Conservation (phyloP, 2,888 invertebrate genomes). For the Cataglyphis rosenhaueri region DNA sequence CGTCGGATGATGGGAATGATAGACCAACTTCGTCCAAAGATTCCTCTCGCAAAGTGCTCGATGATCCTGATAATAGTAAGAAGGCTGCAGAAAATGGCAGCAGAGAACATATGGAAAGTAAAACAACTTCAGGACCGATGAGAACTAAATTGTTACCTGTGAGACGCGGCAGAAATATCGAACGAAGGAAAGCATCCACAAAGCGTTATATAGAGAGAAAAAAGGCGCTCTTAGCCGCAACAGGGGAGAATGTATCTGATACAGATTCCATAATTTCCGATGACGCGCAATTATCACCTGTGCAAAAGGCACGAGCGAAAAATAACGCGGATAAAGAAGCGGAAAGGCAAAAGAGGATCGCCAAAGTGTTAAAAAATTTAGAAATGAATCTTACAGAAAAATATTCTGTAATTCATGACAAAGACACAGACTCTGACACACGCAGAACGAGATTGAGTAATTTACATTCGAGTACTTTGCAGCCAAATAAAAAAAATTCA, state of each 20-base stretch:
- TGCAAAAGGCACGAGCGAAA: slow-evolving; percentile 82
- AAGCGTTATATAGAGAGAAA: slow-evolving; percentile 84
- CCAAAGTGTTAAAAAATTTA: slow-evolving; percentile 76
- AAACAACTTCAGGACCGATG: slow-evolving; percentile 35
- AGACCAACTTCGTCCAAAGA: slow-evolving; percentile 60
- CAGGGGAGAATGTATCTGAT: slow-evolving; percentile 80
- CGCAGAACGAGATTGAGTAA: slow-evolving; percentile 68
- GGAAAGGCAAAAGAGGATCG: slow-evolving; percentile 74
- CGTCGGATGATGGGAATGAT: slow-evolving; percentile 61
- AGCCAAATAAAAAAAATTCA: slow-evolving; percentile 30
- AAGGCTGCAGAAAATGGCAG: slow-evolving; percentile 33
- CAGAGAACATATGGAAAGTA: slow-evolving; percentile 28
- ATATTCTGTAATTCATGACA: slow-evolving; percentile 59
- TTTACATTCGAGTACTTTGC: slow-evolving; percentile 30
- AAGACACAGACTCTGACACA: slow-evolving; percentile 63
- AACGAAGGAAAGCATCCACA: slow-evolving; percentile 80
- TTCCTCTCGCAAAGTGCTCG: slow-evolving; percentile 18
- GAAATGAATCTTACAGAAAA: slow-evolving; percentile 75
- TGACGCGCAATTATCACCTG: slow-evolving; percentile 80
- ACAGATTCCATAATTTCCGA: slow-evolving; percentile 81
- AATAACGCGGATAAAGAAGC: slow-evolving; percentile 79
- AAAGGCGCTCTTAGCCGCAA: slow-evolving; percentile 81
- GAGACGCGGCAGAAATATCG: slow-evolving; percentile 77
- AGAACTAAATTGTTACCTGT: slow-evolving; percentile 58
- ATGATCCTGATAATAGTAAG: slow-evolving; percentile 48